A percentile compares a stretch with the other conserved stretches of the same genome.
phyloP scores from a whole-genome alignment of 2,888 invertebrate genomes.

The Petrolisthes manimaculis region DNA sequence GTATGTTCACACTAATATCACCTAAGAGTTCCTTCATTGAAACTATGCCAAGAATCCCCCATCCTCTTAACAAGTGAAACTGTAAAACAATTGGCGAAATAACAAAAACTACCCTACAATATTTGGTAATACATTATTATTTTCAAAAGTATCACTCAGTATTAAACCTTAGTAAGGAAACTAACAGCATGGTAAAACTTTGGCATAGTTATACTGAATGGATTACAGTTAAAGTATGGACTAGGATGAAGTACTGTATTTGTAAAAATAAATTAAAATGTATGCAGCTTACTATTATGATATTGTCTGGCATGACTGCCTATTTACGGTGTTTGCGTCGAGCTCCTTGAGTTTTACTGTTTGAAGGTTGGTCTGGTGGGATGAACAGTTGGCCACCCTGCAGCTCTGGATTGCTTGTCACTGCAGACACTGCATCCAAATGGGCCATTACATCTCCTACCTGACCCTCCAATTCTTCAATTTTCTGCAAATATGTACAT shows the following conservation, averaged over 20 bases:
- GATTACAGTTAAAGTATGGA: neutral
- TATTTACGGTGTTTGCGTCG: conserved; percentile 55
- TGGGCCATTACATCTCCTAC: conserved; percentile 97
- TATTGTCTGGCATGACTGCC: neutral
- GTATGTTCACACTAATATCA: no score
- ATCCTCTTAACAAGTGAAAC: no score
- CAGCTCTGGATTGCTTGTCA: conserved; percentile 63
- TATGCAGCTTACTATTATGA: neutral
- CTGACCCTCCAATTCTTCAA: conserved; percentile 90
- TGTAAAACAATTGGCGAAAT: no score
- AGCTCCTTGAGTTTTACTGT: conserved; percentile 43
- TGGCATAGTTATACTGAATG: neutral
- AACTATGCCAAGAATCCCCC: no score
- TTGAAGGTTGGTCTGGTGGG: neutral
- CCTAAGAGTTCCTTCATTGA: no score
- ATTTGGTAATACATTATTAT: no score
- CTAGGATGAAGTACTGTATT: neutral
- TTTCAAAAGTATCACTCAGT: no score
- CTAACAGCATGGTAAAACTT: neutral
- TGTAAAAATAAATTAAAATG: neutral
- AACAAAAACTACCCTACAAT: no score
- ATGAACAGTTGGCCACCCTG: conserved; percentile 57
- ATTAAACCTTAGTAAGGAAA: neutral
- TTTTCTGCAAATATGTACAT: conserved; percentile 72
- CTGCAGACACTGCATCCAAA: conserved; percentile 80